A percentile compares a stretch with the other conserved stretches of the same genome.
Evolutionary conservation across 2,113 vertebrate species (phyloP).

Genomic region (Campylomormyrus numenius): DNA sequence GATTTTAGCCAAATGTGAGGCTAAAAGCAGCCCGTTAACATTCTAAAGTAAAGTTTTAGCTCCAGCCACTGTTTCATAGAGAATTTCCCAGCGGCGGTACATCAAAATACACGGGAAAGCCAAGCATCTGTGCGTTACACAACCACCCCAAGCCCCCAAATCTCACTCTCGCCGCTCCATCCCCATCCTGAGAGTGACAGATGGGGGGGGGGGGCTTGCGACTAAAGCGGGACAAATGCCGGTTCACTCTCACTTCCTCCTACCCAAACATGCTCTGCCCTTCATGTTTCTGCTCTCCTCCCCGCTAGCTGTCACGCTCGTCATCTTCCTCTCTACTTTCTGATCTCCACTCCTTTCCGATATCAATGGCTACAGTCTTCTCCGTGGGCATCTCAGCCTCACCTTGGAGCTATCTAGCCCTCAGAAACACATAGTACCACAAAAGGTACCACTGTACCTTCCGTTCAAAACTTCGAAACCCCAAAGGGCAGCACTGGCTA

Average conservation of each 20-base stretch:
- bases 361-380: constrained; percentile 44
- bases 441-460: neutral
- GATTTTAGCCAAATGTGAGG: neutral
- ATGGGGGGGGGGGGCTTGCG: neutral
- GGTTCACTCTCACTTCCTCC: neutral
- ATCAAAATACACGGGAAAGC: neutral
- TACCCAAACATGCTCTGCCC: neutral
- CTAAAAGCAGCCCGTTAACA: neutral
- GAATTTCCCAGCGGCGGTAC: neutral
- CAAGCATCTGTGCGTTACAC: neutral
- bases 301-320: constrained; percentile 11
- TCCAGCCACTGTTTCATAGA: neutral
- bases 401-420: neutral
- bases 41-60: neutral
- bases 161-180: neutral
- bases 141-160: neutral
- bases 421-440: neutral
- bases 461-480: neutral
- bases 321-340: constrained; percentile 20
- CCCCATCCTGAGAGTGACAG: neutral
- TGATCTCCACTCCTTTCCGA: constrained; percentile 40
- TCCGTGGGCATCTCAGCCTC: neutral
- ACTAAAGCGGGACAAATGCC: neutral
- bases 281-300: constrained; percentile 13
- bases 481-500: neutral